A percentile compares a stretch with the other conserved stretches of the same genome.
Conservation (phyloP, 1,140 invertebrate genomes). For the Tachypleus tridentatus region DNA sequence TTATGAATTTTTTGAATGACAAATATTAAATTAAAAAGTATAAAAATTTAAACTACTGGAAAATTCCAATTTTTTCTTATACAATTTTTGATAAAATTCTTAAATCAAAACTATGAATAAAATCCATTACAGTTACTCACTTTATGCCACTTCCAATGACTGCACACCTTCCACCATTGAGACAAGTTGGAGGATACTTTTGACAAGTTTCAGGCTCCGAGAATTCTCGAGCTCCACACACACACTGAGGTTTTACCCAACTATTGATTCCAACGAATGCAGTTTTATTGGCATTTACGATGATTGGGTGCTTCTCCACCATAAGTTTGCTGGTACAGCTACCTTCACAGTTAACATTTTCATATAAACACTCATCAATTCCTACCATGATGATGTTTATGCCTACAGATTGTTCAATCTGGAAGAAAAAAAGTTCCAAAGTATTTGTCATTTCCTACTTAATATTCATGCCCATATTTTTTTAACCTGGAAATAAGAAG, state of each 20-base stretch:
- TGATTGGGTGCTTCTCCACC: conserved; percentile 77
- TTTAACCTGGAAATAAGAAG: no score
- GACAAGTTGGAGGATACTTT: conserved; percentile 61
- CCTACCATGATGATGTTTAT: conserved; percentile 96
- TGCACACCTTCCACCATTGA: conserved; percentile 75
- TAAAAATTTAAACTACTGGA: no score
- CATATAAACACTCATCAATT: conserved; percentile 92
- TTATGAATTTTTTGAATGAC: no score
- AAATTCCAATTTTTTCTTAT: no score
- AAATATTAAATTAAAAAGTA: no score
- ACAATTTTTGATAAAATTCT: no score
- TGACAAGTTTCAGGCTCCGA: conserved; percentile 76
- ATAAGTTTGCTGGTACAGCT: conserved; percentile 87
- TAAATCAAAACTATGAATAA: no score
- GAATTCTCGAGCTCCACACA: conserved; percentile 80
- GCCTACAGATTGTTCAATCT: conserved; percentile 78
- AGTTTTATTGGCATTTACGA: conserved; percentile 95
- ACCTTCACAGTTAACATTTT: conserved; percentile 75
- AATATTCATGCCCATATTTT: conserved; percentile 1
- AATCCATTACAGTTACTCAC: conserved; percentile 12
- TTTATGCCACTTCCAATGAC: conserved; percentile 17
- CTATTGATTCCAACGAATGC: conserved; percentile 82
- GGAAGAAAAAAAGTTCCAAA: neutral
- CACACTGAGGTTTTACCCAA: conserved; percentile 59
- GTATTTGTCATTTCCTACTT: no score